Conservation (phyloP, 2,888 invertebrate genomes). For the Octodonta nipae region DNA sequence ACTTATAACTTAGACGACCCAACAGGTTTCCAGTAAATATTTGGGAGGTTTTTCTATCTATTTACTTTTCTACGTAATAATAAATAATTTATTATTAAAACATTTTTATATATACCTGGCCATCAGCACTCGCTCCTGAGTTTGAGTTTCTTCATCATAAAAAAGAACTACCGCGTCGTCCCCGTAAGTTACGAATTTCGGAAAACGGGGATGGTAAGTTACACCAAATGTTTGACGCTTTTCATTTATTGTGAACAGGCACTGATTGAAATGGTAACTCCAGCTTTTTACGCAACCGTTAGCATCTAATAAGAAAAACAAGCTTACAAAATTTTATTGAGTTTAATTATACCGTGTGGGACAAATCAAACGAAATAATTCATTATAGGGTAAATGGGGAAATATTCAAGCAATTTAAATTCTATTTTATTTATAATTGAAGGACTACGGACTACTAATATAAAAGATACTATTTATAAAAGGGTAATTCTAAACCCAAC, state of each 20-base stretch:
- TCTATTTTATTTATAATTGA: too few relatives aligned
- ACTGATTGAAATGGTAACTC: slow-evolving; percentile 51
- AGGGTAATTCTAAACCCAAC: too few relatives aligned
- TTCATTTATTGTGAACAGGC: slow-evolving; percentile 51
- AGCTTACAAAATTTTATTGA: slow-evolving; percentile 3
- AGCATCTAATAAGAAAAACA: slow-evolving; percentile 38
- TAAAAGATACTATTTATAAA: too few relatives aligned
- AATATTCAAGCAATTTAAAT: too few relatives aligned
- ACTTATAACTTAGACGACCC: too few relatives aligned
- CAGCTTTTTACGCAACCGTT: slow-evolving; percentile 56
- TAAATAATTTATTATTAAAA: background rate
- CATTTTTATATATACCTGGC: slow-evolving; percentile 36
- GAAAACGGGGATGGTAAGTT: slow-evolving; percentile 46
- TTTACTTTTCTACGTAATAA: too few relatives aligned
- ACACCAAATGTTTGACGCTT: slow-evolving; percentile 51
- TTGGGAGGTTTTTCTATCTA: too few relatives aligned
- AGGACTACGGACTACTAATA: too few relatives aligned
- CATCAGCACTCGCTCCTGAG: slow-evolving; percentile 47
- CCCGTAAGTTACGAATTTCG: slow-evolving; percentile 47
- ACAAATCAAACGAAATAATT: too few relatives aligned
- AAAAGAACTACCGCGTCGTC: slow-evolving; percentile 49
- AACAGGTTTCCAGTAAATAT: too few relatives aligned
- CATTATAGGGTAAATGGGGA: too few relatives aligned
- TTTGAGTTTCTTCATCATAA: slow-evolving; percentile 56
- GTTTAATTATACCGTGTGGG: background rate